Base-by-base conservation (phyloP, 2,888 invertebrate genomes). In the Tryphoninae sp. region DNA sequence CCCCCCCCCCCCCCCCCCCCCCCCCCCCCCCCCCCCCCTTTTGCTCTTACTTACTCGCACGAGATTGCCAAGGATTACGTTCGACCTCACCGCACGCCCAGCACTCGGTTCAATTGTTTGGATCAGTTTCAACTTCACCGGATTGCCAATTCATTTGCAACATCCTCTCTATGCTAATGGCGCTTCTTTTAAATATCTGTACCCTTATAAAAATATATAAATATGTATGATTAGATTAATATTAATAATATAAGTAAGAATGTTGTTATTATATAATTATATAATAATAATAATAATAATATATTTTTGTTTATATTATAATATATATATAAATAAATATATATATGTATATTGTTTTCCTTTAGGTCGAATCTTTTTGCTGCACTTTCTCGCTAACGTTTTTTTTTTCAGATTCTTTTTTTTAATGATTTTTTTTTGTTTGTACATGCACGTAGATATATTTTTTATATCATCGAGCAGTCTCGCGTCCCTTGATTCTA, bases 61-160 rank as follows among this genome's bases (percentile, higher is more conserved):
- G 11, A 72, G 49, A 72, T 72, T 72, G 61, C 33, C 51, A 42
- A 72, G 59, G 58, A 59, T 64, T 73, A 62, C 73, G 73, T 9
- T 53, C 73, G 73, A 55, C 51, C 53, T 64, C 53, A 53, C 42
- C 53, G 40, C 62, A 19, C 62, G 40, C 40, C 3, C 62, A 11
- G 9, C 40, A 62, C 40, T 42, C 49, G 62, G 49, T 73, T 51
- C 61, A 62, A 73, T 73, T 55, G 40, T 55, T 64, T 53, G 16
- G 62, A 73, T 73, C 64, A 55, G 64, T 49, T 33, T 51, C 49
- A 33, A 73, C 40, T 53, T 53, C 0, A n/a, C 33, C 33, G n/a
- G 53, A 64, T 73, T 73, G 53, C 53, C 73, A 64, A 64, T 64
- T 64, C 42, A 53, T n/a, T 42, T 22, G 19, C 33, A 33, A 73